phyloP scores from a whole-genome alignment of 2,113 vertebrate species.

The Microtus oregoni region DNA sequence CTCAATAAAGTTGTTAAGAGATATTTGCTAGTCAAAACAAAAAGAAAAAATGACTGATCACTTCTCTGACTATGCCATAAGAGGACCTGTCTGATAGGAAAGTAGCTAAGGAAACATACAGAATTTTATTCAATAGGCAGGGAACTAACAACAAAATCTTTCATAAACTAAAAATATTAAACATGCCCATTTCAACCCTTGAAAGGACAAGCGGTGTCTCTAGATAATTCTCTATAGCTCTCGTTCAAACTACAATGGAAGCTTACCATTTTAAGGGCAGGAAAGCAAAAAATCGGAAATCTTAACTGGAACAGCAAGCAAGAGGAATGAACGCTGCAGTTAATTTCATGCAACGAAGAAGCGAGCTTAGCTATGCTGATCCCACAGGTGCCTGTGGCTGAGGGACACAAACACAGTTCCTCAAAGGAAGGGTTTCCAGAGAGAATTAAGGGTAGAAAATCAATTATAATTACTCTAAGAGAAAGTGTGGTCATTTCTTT shows the following conservation, averaged over 20 bases:
- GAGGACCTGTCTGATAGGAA: neutral
- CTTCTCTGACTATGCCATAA: constrained; percentile 40
- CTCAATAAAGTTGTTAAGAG: constrained; percentile 42
- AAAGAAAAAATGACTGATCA: constrained; percentile 8
- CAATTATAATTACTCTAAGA: constrained; percentile 45
- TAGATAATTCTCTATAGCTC: neutral
- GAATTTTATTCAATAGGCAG: constrained; percentile 13
- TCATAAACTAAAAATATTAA: constrained; percentile 46
- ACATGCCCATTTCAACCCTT: constrained; percentile 18
- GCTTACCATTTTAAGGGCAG: neutral
- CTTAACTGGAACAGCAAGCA: neutral
- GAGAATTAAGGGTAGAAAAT: constrained; percentile 11
- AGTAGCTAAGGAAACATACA: constrained; percentile 30
- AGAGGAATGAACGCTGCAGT: constrained; percentile 27
- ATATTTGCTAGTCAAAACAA: constrained; percentile 25
- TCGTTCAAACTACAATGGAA: constrained; percentile 28
- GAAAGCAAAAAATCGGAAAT: neutral
- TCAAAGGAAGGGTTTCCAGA: constrained; percentile 18
- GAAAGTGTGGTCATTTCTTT: constrained; percentile 43
- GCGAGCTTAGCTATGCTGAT: neutral
- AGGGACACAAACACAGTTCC: neutral
- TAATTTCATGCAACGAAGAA: neutral
- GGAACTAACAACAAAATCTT: constrained; percentile 57
- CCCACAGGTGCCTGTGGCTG: neutral
- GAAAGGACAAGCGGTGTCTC: constrained; percentile 29